Conservation (phyloP, 2,888 invertebrate species). For the Nemapogon koenigi region DNA sequence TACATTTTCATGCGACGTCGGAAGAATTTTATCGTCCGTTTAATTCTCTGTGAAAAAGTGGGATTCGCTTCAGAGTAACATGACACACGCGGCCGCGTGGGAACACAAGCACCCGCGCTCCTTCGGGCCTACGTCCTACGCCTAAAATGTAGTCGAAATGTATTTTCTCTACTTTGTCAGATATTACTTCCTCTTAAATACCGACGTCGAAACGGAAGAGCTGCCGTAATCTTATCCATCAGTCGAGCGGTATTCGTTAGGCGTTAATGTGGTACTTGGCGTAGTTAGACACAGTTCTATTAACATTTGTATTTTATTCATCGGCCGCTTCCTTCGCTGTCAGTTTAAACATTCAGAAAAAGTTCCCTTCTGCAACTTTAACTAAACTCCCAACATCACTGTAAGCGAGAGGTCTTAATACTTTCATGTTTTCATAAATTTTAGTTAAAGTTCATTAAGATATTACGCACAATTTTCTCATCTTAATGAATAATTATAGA, state of each 20-base stretch:
- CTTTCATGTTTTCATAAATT: neutral
- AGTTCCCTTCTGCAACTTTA: constrained; percentile 2
- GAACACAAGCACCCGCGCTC: constrained; percentile 42
- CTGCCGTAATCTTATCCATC: constrained; percentile 53
- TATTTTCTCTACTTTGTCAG: constrained; percentile 49
- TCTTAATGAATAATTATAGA: too few relatives aligned
- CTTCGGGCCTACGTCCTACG: constrained; percentile 32
- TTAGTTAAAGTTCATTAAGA: too few relatives aligned
- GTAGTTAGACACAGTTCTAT: constrained; percentile 38
- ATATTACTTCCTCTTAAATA: constrained; percentile 56
- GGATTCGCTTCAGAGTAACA: constrained; percentile 53
- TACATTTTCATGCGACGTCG: constrained; percentile 65
- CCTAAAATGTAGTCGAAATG: constrained; percentile 56
- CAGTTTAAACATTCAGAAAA: neutral
- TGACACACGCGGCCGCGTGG: constrained; percentile 53
- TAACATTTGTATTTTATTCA: constrained; percentile 54
- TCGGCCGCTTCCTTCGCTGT: constrained; percentile 23
- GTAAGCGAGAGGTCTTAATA: too few relatives aligned
- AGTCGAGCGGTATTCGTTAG: constrained; percentile 42
- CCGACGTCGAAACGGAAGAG: constrained; percentile 35
- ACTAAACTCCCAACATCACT: too few relatives aligned
- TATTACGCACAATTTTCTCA: too few relatives aligned
- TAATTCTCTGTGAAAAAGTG: constrained; percentile 60
- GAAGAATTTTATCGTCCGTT: constrained; percentile 64
- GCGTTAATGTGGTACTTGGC: constrained; percentile 47